Evolutionary conservation across 2,888 invertebrate species (phyloP).

Genomic region (Ophioninae sp.): DNA sequence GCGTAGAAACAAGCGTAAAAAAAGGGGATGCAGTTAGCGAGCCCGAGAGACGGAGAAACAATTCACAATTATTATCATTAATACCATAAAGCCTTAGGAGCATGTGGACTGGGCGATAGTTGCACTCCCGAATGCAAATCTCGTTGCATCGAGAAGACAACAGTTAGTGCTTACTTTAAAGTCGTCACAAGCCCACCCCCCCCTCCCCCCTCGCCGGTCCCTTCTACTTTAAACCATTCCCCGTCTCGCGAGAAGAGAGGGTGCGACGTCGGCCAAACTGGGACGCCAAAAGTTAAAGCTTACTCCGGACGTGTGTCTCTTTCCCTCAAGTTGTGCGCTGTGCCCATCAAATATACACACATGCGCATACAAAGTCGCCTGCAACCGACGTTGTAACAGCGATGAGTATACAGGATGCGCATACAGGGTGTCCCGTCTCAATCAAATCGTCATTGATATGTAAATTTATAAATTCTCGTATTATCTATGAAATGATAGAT

Average conservation of each 20-base stretch:
- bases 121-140: slow-evolving; percentile 53
- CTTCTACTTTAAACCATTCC: not conserved
- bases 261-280: slow-evolving; percentile 46
- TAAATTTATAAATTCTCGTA: too few species aligned
- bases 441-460: not conserved
- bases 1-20: not conserved
- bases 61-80: slow-evolving; percentile 57
- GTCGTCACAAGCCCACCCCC: not conserved
- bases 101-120: slow-evolving; percentile 6
- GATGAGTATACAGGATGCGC: not conserved
- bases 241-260: not conserved
- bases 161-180: slow-evolving; percentile 17
- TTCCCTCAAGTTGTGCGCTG: not conserved
- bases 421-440: not conserved
- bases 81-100: slow-evolving; percentile 25
- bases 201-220: not conserved
- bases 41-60: slow-evolving; percentile 5
- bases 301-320: slow-evolving; percentile 23
- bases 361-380: not conserved
- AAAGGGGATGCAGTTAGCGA: not conserved
- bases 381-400: not conserved
- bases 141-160: slow-evolving; percentile 44
- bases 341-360: slow-evolving; percentile 15
- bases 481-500: too few species aligned
- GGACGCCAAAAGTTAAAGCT: slow-evolving; percentile 54